A percentile compares a stretch with the other conserved stretches of the same genome.
These are phyloP conservation scores for Lanius ludovicianus DNA, from an alignment of 2,113 vertebrate species.

Conservation along the genomic window DNA sequence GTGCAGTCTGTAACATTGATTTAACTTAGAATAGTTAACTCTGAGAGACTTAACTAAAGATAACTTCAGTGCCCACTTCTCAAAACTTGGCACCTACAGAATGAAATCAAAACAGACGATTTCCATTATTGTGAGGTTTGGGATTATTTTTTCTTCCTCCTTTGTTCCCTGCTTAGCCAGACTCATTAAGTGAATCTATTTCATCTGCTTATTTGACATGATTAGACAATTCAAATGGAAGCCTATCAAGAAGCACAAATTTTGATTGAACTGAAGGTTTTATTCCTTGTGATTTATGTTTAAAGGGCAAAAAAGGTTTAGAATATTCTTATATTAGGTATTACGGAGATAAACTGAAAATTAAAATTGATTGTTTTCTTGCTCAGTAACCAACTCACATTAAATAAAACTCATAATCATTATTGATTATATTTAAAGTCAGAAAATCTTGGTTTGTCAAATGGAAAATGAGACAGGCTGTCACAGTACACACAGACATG, in stretches of 20 bases:
- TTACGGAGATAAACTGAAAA: background rate
- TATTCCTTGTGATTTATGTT: background rate
- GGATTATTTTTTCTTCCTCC: background rate
- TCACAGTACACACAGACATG: background rate
- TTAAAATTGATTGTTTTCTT: background rate
- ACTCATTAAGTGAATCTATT: background rate
- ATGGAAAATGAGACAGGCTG: background rate
- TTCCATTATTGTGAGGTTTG: background rate
- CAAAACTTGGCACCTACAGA: background rate
- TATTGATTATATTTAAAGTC: background rate
- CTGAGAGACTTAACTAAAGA: background rate
- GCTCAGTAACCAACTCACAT: background rate
- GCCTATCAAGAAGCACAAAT: background rate
- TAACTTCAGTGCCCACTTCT: background rate
- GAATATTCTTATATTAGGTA: background rate
- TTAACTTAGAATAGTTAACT: background rate
- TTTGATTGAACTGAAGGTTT: background rate
- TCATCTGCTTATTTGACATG: background rate
- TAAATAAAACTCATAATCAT: background rate
- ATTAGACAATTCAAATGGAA: background rate
- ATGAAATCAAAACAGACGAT: background rate
- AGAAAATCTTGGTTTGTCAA: background rate
- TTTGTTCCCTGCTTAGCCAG: background rate
- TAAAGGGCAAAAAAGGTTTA: background rate
- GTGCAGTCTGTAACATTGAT: background rate